Conservation (phyloP, 1,140 invertebrate species). For the Thaumetopoea pityocampa region DNA sequence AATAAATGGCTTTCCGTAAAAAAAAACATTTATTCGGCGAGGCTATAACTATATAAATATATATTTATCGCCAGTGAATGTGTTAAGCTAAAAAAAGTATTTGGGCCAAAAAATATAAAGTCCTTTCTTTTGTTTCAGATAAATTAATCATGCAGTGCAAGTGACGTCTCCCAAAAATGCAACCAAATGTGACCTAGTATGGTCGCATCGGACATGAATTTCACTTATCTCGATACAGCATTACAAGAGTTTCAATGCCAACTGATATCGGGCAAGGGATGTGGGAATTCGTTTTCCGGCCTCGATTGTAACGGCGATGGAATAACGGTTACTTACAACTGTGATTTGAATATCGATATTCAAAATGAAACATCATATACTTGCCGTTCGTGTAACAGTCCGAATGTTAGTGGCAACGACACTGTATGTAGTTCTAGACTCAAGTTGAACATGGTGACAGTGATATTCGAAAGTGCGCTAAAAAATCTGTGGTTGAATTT, state of each 20-base stretch:
- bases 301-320: conserved; percentile 40
- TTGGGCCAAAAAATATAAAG: not conserved
- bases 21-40: not conserved
- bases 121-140: conserved; percentile 25
- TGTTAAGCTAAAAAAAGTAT: not conserved
- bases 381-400: conserved; percentile 46
- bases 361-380: conserved; percentile 69
- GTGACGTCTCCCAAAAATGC: conserved; percentile 23
- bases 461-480: conserved; percentile 57
- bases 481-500: conserved; percentile 64
- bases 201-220: conserved; percentile 46
- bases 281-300: conserved; percentile 33
- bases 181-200: conserved; percentile 42
- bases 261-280: conserved; percentile 33
- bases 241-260: conserved; percentile 50
- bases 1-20: too few species aligned
- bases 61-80: too few species aligned
- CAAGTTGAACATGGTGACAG: conserved; percentile 56
- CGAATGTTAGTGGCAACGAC: conserved; percentile 42
- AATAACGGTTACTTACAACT: conserved; percentile 40
- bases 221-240: conserved; percentile 36
- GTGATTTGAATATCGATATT: conserved; percentile 55
- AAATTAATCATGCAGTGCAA: conserved; percentile 5
- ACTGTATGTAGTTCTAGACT: conserved; percentile 51
- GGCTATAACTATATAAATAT: too few species aligned